phyloP scores from a whole-genome alignment of 2,888 invertebrate species.

The Lepidocyrtinus sp. region DNA sequence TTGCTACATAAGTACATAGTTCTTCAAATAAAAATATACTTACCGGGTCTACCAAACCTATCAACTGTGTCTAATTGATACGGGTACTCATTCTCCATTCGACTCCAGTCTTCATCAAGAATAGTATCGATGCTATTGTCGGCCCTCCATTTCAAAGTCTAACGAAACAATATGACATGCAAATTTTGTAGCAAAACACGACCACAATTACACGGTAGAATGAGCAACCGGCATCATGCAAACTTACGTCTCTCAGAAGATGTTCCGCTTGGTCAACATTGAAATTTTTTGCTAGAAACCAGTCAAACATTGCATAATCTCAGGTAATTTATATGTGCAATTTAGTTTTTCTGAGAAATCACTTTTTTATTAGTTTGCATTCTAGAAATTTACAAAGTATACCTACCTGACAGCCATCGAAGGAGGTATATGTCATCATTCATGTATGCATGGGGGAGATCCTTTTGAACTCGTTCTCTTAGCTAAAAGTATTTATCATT shows the following conservation, averaged over 20 bases:
- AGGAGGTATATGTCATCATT: conserved; percentile 31
- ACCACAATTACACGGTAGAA: too few relatives aligned
- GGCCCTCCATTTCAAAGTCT: conserved; percentile 42
- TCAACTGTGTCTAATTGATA: conserved; percentile 32
- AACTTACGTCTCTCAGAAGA: conserved; percentile 24
- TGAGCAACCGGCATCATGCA: background rate
- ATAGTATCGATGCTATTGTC: conserved; percentile 30
- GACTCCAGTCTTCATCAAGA: conserved; percentile 32
- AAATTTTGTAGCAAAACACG: too few relatives aligned
- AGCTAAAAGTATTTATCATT: conserved; percentile 24
- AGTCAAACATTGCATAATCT: too few relatives aligned
- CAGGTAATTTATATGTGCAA: background rate
- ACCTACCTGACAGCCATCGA: conserved; percentile 39
- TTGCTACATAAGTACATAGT: background rate
- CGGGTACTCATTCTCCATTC: conserved; percentile 33
- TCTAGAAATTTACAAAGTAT: too few relatives aligned
- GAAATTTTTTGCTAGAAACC: conserved; percentile 35
- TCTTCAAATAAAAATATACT: background rate
- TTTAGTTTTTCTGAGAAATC: background rate
- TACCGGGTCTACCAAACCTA: conserved; percentile 41
- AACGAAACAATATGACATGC: background rate
- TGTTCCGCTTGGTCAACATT: conserved; percentile 26
- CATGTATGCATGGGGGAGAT: conserved; percentile 35
- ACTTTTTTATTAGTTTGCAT: too few relatives aligned
- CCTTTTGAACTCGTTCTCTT: conserved; percentile 21